These are phyloP conservation scores for Pachymerium ferrugineum DNA, from an alignment of 2,888 invertebrate genomes.

Conservation along the genomic window DNA sequence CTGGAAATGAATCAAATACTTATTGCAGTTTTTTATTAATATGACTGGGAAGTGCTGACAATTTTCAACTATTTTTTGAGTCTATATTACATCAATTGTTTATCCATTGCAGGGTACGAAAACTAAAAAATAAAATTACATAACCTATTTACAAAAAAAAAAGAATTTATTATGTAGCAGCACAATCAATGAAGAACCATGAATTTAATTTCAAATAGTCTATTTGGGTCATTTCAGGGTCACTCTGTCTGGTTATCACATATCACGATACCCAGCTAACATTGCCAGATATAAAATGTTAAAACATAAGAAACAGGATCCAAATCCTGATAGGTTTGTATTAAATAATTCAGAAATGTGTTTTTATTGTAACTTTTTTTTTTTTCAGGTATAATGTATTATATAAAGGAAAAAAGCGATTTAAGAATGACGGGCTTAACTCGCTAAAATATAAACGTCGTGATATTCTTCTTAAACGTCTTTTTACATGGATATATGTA, in stretches of 20 bases:
- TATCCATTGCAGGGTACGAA: no score
- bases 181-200: no score
- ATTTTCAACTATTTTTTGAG: no score
- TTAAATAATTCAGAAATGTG: slow-evolving; percentile 28
- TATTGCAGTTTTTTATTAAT: no score
- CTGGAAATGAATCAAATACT: not conserved
- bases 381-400: slow-evolving; percentile 72
- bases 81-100: no score
- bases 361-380: no score
- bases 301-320: slow-evolving; percentile 78
- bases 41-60: no score
- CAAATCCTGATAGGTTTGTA: slow-evolving; percentile 79
- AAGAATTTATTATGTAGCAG: no score
- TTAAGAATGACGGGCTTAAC: slow-evolving; percentile 77
- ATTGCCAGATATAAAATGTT: slow-evolving; percentile 96
- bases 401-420: slow-evolving; percentile 74
- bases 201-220: slow-evolving; percentile 31
- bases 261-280: slow-evolving; percentile 84
- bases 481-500: slow-evolving; percentile 77
- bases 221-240: slow-evolving; percentile 49
- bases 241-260: slow-evolving; percentile 65
- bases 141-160: no score
- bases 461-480: slow-evolving; percentile 60
- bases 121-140: no score
- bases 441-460: slow-evolving; percentile 72